These are phyloP conservation scores for Fratercula arctica DNA, from an alignment of 2,797 vertebrate genomes.

Conservation along the genomic window DNA sequence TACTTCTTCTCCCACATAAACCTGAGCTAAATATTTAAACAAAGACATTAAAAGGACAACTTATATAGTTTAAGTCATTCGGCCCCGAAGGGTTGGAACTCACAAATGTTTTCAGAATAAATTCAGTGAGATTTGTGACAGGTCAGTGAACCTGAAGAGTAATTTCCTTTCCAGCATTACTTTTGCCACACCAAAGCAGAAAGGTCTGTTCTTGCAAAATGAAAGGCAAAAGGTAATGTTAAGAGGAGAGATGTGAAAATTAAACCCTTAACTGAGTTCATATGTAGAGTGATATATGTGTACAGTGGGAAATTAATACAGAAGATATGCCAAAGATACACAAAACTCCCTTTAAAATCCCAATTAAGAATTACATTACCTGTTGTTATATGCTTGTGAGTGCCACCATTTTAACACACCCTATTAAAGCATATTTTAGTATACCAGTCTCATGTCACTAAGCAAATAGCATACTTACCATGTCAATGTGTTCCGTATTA, in stretches of 20 bases:
- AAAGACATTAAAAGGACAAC: background rate
- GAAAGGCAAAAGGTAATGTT: background rate
- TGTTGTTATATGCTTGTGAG: background rate
- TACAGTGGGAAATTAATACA: background rate
- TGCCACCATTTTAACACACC: background rate
- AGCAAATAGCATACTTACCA: background rate
- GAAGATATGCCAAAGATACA: background rate
- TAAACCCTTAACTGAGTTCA: background rate
- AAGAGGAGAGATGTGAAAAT: background rate
- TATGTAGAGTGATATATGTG: background rate
- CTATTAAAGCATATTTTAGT: background rate
- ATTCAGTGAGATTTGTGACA: background rate
- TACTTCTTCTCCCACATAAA: background rate
- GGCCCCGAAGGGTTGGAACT: background rate
- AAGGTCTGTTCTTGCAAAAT: background rate
- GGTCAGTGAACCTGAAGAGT: background rate
- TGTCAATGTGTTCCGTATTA: background rate
- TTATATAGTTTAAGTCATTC: background rate
- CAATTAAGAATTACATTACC: background rate
- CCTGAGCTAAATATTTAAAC: background rate
- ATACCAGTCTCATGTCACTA: background rate
- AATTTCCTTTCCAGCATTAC: background rate
- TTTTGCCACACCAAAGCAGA: background rate
- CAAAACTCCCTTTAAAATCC: rapidly evolving
- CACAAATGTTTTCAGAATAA: background rate